Conservation (phyloP, 1,140 invertebrate genomes). For the Drosophila subobscura region DNA sequence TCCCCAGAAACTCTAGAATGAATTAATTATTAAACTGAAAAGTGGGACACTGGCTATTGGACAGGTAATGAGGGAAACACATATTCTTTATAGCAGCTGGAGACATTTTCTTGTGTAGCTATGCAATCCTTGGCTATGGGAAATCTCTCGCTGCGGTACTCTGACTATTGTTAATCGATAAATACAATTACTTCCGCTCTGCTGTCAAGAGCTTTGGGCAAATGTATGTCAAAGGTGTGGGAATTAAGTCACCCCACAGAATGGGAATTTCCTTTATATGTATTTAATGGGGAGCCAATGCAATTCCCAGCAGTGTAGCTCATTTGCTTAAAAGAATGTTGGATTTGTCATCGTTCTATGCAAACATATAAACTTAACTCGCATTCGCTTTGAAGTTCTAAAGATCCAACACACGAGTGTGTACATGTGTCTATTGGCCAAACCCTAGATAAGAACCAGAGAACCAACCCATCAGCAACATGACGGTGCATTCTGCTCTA, state of each 20-base stretch:
- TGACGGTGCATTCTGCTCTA: not conserved
- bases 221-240: not conserved
- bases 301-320: not conserved
- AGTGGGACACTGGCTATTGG: too few species aligned
- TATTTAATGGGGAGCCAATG: not conserved
- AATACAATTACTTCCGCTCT: too few species aligned
- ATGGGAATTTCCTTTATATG: constrained; percentile 1
- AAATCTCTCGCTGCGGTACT: too few species aligned
- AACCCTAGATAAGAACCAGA: constrained; percentile 17
- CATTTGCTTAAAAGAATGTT: not conserved
- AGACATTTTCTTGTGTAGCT: too few species aligned
- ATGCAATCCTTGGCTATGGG: too few species aligned
- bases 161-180: too few species aligned
- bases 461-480: not conserved
- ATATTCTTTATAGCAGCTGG: too few species aligned
- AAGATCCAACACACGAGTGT: constrained; percentile 3
- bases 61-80: too few species aligned
- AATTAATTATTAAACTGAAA: constrained; percentile 22
- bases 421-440: constrained; percentile 1
- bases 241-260: not conserved
- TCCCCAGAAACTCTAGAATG: constrained; percentile 8
- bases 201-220: too few species aligned
- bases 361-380: not conserved
- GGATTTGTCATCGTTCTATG: not conserved
- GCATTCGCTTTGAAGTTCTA: too few species aligned